Base-by-base conservation (phyloP, 2,888 invertebrate species). In the Diachrysia chrysitis region DNA sequence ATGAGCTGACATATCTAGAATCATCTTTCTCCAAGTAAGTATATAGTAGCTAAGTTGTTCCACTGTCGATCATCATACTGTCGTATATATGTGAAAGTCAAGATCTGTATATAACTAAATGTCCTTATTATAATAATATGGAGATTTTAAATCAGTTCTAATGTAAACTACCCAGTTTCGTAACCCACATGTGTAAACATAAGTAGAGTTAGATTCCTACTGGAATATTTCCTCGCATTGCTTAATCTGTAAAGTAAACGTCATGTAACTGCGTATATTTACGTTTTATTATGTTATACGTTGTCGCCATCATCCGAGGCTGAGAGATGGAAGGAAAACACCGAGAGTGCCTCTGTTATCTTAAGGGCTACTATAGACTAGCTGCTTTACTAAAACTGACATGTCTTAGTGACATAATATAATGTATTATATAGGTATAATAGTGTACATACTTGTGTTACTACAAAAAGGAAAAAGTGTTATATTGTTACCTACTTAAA, bases 301-400 rank as follows among this genome's bases (percentile, higher is more conserved):
- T 37, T 37, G 48, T 19, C 48, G 19, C 48, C 29, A 55, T 16
- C 12, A 37, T 25, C 25, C 58, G 21, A 12, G 37, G 51, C 21
- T 23, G 23, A 54, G 57, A 58, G 48, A 68, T 57, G 42, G 32
- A 60, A 37, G 37, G 51, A 60, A 58, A 60, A 42, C 32, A 32
- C 16, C 37, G 16, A 21, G 59, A 46, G 29, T 56, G 57, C 4
- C 1, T 35, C 48, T 14, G 25, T 25, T 66, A 53, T 19, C 12
- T 48, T 23, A n/a, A 12, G 48, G 29, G 46, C 51, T 21, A 14
- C 46, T 21, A 21, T 12, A 21, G 4, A 51, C 48, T 19, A 10
- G 46, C 17, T 10, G 21, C 19, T 21, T 3, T 2, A 12, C 17
- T 19, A 0, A 19, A 7, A 48, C 48, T n/a, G 42, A 42, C 42